Conservation (phyloP, 2,797 vertebrate genomes). For the Oryzias dopingdopingensis region DNA sequence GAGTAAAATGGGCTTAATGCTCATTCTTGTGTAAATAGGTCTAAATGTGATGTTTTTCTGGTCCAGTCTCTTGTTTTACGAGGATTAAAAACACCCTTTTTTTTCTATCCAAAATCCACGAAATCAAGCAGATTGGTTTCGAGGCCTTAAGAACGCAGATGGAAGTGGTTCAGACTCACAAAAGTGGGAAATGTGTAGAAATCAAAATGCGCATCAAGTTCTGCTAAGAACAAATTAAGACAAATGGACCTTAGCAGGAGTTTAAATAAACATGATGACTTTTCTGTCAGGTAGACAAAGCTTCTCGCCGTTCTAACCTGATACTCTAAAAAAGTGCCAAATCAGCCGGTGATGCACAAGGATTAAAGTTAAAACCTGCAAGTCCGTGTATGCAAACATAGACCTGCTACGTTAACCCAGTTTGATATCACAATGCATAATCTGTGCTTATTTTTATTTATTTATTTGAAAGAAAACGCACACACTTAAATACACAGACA, state of each 20-base stretch:
- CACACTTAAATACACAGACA: constrained; percentile 46
- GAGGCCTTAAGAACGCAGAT: constrained; percentile 7
- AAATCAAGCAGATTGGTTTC: neutral
- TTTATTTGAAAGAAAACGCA: constrained; percentile 18
- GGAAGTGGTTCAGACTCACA: constrained; percentile 14
- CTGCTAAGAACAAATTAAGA: constrained; percentile 1
- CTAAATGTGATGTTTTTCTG: constrained; percentile 8
- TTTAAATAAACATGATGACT: constrained; percentile 61
- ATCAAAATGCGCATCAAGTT: constrained; percentile 12
- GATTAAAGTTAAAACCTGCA: constrained; percentile 63
- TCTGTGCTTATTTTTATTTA: constrained; percentile 53
- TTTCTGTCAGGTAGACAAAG: constrained; percentile 68
- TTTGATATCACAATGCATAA: constrained; percentile 80
- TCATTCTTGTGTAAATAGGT: constrained; percentile 3
- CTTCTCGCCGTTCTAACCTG: constrained; percentile 63
- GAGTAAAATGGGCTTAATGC: constrained; percentile 7
- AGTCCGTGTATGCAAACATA: constrained; percentile 68
- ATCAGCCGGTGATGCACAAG: constrained; percentile 63
- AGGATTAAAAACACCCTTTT: neutral
- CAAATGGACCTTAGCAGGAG: constrained; percentile 28
- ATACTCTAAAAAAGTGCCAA: constrained; percentile 73
- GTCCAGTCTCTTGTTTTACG: neutral
- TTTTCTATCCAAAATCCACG: neutral
- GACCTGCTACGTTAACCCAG: constrained; percentile 64
- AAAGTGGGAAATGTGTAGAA: constrained; percentile 1